phyloP scores from a whole-genome alignment of 2,888 invertebrate genomes.

The Eustalomyia histrio region DNA sequence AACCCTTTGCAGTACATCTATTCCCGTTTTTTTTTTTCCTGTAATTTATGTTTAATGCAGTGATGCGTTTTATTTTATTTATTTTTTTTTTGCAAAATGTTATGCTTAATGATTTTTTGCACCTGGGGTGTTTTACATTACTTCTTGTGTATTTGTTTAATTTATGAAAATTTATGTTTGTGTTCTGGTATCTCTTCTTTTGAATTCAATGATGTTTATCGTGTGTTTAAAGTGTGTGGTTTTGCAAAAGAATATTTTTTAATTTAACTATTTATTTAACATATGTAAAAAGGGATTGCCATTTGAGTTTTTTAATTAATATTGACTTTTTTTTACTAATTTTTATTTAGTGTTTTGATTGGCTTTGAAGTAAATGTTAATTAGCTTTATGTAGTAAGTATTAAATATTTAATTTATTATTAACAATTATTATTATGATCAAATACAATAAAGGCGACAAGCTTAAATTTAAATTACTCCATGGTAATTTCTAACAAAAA shows the following conservation, averaged over 20 bases:
- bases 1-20: too few species aligned
- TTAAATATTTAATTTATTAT: constrained; percentile 30
- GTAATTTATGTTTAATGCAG: constrained; percentile 8
- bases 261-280: constrained; percentile 1
- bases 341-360: constrained; percentile 1
- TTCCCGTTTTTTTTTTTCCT: too few species aligned
- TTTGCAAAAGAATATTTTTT: background rate
- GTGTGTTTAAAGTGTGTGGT: background rate
- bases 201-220: constrained; percentile 10
- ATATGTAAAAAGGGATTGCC: constrained; percentile 10
- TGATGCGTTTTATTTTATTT: constrained; percentile 37
- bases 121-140: background rate
- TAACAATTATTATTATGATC: background rate
- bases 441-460: background rate
- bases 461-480: background rate
- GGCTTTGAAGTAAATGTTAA: constrained; percentile 7
- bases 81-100: constrained; percentile 19
- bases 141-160: constrained; percentile 21
- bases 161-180: constrained; percentile 55
- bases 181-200: constrained; percentile 6
- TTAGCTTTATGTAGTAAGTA: constrained; percentile 33
- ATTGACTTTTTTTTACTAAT: background rate
- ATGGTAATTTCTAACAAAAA: too few species aligned
- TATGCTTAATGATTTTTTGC: constrained; percentile 41
- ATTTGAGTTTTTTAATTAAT: background rate